Evolutionary conservation across 2,113 vertebrate species (phyloP).

Genomic region (Sylvilagus bachmani): DNA sequence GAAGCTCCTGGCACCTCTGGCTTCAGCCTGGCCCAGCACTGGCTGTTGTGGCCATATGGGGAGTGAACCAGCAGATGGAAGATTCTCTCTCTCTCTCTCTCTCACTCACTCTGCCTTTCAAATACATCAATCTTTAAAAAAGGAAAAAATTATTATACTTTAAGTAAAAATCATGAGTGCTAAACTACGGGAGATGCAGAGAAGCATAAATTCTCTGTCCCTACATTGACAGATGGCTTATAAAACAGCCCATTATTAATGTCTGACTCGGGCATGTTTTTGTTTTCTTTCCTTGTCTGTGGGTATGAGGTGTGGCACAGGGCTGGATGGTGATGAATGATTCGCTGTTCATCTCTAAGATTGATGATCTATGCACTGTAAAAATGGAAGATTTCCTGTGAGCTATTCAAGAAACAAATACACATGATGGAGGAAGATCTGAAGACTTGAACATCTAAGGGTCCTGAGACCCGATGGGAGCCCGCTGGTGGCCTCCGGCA

Average conservation of each 20-base stretch:
- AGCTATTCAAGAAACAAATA: not conserved
- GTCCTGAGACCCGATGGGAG: not conserved
- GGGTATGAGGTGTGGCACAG: not conserved
- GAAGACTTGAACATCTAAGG: not conserved
- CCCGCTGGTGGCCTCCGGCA: not conserved
- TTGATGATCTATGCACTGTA: not conserved
- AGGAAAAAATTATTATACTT: not conserved
- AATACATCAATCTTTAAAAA: no score
- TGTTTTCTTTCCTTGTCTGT: not conserved
- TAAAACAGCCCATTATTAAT: not conserved
- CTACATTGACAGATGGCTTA: not conserved
- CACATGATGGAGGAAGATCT: not conserved
- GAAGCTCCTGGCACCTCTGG: no score
- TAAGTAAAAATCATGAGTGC: not conserved
- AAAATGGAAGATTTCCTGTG: not conserved
- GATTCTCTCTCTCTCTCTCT: no score
- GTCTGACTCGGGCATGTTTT: not conserved
- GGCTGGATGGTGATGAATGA: not conserved
- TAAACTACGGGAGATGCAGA: not conserved
- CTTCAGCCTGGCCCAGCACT: no score
- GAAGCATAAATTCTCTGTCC: not conserved
- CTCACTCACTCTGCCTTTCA: no score
- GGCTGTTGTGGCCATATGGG: no score
- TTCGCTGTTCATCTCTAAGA: slow-evolving; percentile 16
- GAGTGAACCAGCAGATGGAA: no score